Base-by-base conservation (phyloP, 2,888 invertebrate species). In the Brachyptera risi region DNA sequence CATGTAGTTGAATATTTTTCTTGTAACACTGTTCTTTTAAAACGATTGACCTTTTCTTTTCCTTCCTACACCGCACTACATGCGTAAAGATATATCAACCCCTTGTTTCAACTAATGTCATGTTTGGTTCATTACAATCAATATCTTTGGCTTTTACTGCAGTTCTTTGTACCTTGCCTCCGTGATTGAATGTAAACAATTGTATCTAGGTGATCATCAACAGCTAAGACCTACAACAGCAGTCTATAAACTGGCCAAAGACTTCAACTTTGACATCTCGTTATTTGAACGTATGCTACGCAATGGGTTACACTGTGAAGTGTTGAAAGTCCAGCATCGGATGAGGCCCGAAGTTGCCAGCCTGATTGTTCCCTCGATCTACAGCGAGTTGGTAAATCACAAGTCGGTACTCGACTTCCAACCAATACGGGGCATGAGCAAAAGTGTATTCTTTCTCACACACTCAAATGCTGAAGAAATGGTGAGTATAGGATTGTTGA, bases 241-340 rank as follows among this genome's bases (percentile, higher is more conserved):
- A 0, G 86, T 86, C 61, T 87, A 84, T 72, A 78, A 79, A 47
- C 74, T 92, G 58, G 86, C 85, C 1, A 81, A 76, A 68, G 73
- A 83, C 37, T 88, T 81, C 70, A 81, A 87, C 40, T 73, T 92
- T 61, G 88, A 90, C 63, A 78, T 91, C 51, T 92, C 92, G 0
- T 77, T 93, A 5, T 93, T 93, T 75, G 92, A 93, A 70, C 79
- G 92, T 7, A 83, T 92, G 81, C 79, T 92, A 1, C 79, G 79
- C 1, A 87, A 88, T 68, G 80, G 83, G 0, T 69, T 87, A 1
- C 81, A 84, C 59, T 83, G 80, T 9, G 75, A 80, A 1, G 75
- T 78, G 0, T 73, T 92, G 0, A 76, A 80, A 7, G 54, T 80
- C 0, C 94, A 94, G 70, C 86, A 90, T 67, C 78, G 92, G 50